Evolutionary conservation across 1,140 invertebrate genomes (phyloP), one percentile per base, ranked within the genome.

Genomic region (Pinna nobilis): DNA sequence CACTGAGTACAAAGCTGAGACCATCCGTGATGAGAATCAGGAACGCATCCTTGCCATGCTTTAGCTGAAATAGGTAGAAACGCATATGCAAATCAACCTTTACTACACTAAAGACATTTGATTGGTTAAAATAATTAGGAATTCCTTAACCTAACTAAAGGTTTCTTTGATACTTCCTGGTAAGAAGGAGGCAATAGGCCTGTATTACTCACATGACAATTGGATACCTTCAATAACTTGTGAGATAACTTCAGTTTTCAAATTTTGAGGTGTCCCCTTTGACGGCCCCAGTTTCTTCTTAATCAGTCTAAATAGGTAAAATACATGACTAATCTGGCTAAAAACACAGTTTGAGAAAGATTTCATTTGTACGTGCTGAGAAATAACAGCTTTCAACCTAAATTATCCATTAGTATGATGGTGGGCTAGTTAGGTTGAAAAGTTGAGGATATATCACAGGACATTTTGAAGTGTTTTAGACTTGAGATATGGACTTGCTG

Each of bases 11-110:
- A 82, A 87, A 89, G 70, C 87, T 91, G 18, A 92, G 83, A 4
- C 92, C 92, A 83, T 92, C 92, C 5, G 91, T 91, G 5, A 86
- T 88, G 7, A 92, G 73, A 5, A 91, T 84, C 1, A 92, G 70
- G 77, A 92, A 92, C 4, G 91, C 86, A 85, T 92, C 92, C 35
- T 87, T 85, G 2, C 90, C 88, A 85, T 92, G 92, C 74, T 90
- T 90, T 2, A 92, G 82, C 90, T 91, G 80, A 74, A 82, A 77
- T 55, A 68, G 23, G 65, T 70, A 44, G n/a, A 44, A n/a, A 44
- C n/a, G 39, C 9, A 61, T 6, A 30, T 37, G 2, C 41, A 30
- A 55, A 20, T 20, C 28, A 18, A 41, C 23, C 44, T 63, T 44
- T n/a, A 44, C n/a, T 44, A 44, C 9, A 44, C 9, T 44, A 44